Conservation (phyloP, 1,140 invertebrate genomes). For the Dendrolimus kikuchii region DNA sequence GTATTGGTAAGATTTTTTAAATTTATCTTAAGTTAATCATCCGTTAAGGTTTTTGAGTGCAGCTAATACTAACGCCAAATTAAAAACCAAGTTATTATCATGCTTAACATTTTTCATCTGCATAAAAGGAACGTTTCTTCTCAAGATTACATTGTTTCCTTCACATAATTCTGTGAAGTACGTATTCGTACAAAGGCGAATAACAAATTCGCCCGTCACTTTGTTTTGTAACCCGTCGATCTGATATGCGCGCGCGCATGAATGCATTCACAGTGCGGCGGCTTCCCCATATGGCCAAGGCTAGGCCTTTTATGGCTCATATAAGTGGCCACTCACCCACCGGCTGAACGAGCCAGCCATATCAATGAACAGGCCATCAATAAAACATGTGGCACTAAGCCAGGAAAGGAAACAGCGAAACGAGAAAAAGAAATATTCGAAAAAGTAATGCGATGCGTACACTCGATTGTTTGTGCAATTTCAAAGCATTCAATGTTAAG, state of each 20-base stretch:
- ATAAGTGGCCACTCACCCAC: slow-evolving; percentile 69
- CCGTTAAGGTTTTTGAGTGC: no score
- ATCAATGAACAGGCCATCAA: slow-evolving; percentile 71
- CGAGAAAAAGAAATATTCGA: slow-evolving; percentile 70
- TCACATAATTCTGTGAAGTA: slow-evolving; percentile 2
- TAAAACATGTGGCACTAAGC: slow-evolving; percentile 69
- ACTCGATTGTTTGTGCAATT: slow-evolving; percentile 60
- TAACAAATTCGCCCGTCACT: slow-evolving; percentile 50
- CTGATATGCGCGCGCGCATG: slow-evolving; percentile 62
- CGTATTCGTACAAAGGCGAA: slow-evolving; percentile 23
- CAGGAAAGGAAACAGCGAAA: slow-evolving; percentile 68
- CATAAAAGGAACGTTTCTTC: no score
- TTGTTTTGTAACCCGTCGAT: slow-evolving; percentile 58
- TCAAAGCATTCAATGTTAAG: slow-evolving; percentile 65
- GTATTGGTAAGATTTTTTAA: no score
- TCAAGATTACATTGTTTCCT: background rate
- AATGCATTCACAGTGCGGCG: slow-evolving; percentile 60
- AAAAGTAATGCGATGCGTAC: slow-evolving; percentile 58
- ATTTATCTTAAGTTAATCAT: no score
- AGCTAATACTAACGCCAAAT: no score
- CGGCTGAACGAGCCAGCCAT: slow-evolving; percentile 66
- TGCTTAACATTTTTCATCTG: no score
- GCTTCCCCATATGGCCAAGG: slow-evolving; percentile 68
- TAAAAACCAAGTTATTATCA: no score
- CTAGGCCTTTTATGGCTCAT: slow-evolving; percentile 65